These are phyloP conservation scores for Euplexia lucipara DNA, from an alignment of 2,888 invertebrate species.

Conservation along the genomic window DNA sequence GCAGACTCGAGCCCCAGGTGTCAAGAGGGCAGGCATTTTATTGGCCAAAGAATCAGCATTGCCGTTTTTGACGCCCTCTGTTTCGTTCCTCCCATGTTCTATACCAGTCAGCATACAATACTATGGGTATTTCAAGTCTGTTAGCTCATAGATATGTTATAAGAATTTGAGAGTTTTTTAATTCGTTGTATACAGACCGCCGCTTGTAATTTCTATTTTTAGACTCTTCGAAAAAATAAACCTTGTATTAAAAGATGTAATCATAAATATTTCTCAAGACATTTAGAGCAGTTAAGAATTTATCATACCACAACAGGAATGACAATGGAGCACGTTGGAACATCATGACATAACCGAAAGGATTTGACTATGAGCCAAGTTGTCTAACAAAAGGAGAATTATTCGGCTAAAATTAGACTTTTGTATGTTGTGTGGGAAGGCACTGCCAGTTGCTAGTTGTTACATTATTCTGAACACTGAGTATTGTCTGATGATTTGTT, in stretches of 20 bases:
- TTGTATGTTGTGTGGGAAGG: slow-evolving; percentile 14
- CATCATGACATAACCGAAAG: slow-evolving; percentile 51
- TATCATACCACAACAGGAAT: slow-evolving; percentile 4
- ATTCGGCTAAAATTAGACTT: slow-evolving; percentile 49
- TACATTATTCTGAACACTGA: slow-evolving; percentile 20
- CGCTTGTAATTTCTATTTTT: slow-evolving; percentile 12
- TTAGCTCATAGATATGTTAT: too few relatives aligned
- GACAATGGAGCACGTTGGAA: slow-evolving; percentile 28
- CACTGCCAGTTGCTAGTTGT: slow-evolving; percentile 17
- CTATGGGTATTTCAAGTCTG: too few relatives aligned
- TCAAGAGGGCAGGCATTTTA: too few relatives aligned
- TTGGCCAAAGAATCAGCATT: too few relatives aligned
- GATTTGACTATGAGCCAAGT: slow-evolving; percentile 52
- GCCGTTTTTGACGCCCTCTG: too few relatives aligned
- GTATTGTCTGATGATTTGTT: slow-evolving; percentile 6
- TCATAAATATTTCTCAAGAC: slow-evolving; percentile 7
- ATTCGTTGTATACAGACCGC: neutral
- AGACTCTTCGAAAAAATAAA: slow-evolving; percentile 3
- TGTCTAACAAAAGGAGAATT: slow-evolving; percentile 49
- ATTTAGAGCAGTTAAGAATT: slow-evolving; percentile 14
- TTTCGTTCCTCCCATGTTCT: too few relatives aligned
- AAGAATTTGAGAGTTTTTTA: too few relatives aligned
- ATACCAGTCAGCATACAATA: too few relatives aligned
- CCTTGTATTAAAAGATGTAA: slow-evolving; percentile 7
- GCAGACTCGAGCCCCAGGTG: too few relatives aligned